Conservation (phyloP, 2,797 vertebrate species). For the Arremon aurantiirostris region DNA sequence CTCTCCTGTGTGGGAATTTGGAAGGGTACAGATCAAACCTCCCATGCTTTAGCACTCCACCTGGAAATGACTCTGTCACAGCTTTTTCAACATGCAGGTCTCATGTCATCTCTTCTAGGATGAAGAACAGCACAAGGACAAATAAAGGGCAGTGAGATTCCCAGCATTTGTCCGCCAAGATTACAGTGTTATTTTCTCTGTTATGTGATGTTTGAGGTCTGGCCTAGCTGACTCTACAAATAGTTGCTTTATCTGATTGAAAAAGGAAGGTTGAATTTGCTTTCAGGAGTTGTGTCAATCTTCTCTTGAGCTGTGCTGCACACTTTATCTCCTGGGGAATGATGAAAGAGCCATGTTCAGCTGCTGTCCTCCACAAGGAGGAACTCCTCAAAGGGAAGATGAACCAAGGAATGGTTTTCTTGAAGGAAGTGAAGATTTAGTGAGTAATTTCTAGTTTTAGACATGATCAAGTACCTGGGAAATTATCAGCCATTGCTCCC, state of each 20-base stretch:
- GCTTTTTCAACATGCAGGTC: background rate
- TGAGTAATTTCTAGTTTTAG: background rate
- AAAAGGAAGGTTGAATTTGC: background rate
- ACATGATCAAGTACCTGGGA: background rate
- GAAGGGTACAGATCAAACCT: slow-evolving; percentile 27
- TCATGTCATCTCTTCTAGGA: background rate
- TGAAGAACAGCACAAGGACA: background rate
- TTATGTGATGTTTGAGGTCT: background rate
- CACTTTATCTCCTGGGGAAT: background rate
- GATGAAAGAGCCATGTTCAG: accelerated
- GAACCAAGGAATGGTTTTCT: background rate
- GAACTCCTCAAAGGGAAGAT: background rate
- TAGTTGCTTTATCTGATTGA: background rate
- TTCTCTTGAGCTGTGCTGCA: background rate
- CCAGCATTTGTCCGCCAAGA: background rate
- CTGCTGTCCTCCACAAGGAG: background rate
- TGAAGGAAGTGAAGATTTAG: background rate
- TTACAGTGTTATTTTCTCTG: background rate
- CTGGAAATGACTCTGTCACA: background rate
- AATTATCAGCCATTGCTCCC: background rate
- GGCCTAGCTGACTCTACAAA: background rate
- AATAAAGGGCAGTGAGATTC: background rate
- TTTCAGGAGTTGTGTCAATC: background rate
- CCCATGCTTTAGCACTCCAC: background rate
- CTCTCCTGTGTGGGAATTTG: background rate